A percentile compares a stretch with the other conserved stretches of the same genome.
Conservation (phyloP, 2,888 invertebrate species). For the Tryphoninae sp. region DNA sequence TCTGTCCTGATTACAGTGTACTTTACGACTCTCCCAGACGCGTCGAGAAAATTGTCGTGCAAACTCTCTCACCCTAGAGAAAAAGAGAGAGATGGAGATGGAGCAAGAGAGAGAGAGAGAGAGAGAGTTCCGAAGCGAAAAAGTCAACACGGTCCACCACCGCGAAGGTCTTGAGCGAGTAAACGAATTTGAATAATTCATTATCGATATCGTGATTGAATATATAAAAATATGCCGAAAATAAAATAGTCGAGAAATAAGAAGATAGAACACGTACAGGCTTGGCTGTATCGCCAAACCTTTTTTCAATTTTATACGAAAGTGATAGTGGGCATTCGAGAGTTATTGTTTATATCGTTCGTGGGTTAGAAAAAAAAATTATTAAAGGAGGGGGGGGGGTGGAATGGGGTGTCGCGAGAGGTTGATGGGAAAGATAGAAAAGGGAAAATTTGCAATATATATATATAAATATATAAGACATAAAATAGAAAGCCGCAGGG, state of each 20-base stretch:
- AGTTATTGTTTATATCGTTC: slow-evolving; percentile 14
- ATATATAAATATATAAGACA: slow-evolving; percentile 2
- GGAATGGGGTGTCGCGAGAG: neutral
- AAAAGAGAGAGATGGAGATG: neutral
- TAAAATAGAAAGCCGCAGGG: slow-evolving; percentile 21
- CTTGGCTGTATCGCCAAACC: neutral
- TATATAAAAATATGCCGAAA: slow-evolving; percentile 9
- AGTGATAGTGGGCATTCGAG: slow-evolving; percentile 7
- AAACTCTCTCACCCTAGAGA: neutral
- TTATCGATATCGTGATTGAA: slow-evolving; percentile 25
- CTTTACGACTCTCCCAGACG: neutral
- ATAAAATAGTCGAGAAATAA: neutral
- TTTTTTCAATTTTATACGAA: slow-evolving; percentile 20
- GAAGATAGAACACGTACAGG: slow-evolving; percentile 45
- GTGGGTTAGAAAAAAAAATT: slow-evolving; percentile 8
- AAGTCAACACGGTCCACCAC: slow-evolving; percentile 8
- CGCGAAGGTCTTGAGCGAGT: neutral
- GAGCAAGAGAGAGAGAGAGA: neutral
- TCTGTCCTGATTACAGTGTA: neutral
- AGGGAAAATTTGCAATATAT: slow-evolving; percentile 8
- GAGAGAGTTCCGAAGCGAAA: neutral
- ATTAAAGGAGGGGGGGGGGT: neutral
- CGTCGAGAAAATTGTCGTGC: neutral
- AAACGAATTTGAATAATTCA: slow-evolving; percentile 38
- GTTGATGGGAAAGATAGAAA: slow-evolving; percentile 13